A percentile compares a stretch with the other conserved stretches of the same genome.
phyloP scores from a whole-genome alignment of 1,140 invertebrate genomes.

The Listronotus oregonensis region DNA sequence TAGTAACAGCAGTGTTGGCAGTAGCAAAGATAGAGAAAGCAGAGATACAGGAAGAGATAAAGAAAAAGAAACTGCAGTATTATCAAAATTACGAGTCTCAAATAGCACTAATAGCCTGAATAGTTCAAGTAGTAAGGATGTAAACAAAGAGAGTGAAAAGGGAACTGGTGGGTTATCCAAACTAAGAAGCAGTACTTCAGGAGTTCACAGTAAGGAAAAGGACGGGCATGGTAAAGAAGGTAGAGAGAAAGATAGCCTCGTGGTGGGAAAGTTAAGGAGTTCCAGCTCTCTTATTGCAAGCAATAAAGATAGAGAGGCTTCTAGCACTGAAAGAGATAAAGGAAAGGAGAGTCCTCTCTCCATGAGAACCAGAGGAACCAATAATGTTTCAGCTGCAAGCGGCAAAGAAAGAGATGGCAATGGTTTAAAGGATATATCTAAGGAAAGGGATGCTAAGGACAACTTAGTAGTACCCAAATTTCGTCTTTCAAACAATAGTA shows the following conservation, averaged over 20 bases:
- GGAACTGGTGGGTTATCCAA: background rate
- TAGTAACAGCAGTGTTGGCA: conserved; percentile 11
- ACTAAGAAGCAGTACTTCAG: conserved; percentile 10
- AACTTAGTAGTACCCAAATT: background rate
- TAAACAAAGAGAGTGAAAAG: background rate
- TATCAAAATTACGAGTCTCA: background rate
- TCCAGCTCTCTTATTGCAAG: background rate
- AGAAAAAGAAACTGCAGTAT: conserved; percentile 3
- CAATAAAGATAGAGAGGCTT: background rate
- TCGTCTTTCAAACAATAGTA: too few relatives aligned
- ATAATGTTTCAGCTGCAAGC: background rate
- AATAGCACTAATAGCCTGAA: background rate
- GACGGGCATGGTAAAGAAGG: background rate
- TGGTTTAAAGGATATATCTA: background rate
- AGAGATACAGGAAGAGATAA: conserved; percentile 3
- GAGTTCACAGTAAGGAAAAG: background rate
- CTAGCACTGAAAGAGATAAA: background rate
- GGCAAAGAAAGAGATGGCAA: conserved; percentile 5
- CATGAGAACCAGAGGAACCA: too few relatives aligned
- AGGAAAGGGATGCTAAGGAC: conserved; percentile 3
- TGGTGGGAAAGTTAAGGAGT: conserved; percentile 7
- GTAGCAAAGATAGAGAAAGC: conserved; percentile 7
- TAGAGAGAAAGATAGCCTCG: conserved; percentile 1
- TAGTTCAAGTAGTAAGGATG: conserved; percentile 8
- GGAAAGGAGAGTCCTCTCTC: background rate